A percentile compares a stretch with the other conserved stretches of the same genome.
These are phyloP conservation scores for Vanessa atalanta DNA, from an alignment of 1,140 invertebrate genomes.

Conservation along the genomic window DNA sequence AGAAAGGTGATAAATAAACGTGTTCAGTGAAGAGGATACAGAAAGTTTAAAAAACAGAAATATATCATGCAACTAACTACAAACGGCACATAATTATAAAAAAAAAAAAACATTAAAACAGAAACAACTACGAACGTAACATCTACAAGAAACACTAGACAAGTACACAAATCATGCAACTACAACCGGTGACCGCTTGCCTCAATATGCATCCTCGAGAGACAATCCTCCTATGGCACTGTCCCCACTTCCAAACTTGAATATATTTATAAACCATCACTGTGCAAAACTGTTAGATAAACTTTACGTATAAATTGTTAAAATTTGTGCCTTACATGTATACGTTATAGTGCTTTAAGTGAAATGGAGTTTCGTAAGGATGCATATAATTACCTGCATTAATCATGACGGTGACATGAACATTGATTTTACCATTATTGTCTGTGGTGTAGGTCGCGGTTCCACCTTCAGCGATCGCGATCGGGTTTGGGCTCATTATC, in stretches of 20 bases:
- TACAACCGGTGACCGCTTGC: slow-evolving; percentile 71
- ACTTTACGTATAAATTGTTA: slow-evolving; percentile 46
- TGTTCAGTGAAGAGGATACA: not conserved
- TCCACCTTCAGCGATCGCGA: slow-evolving; percentile 74
- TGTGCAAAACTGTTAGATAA: slow-evolving; percentile 47
- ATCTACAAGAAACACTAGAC: slow-evolving; percentile 18
- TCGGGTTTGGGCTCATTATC: slow-evolving; percentile 64
- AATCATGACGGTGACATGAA: slow-evolving; percentile 90
- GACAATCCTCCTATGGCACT: slow-evolving; percentile 54
- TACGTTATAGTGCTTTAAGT: slow-evolving; percentile 56
- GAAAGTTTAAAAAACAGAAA: slow-evolving; percentile 1
- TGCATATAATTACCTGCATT: slow-evolving; percentile 83
- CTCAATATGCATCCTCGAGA: slow-evolving; percentile 79
- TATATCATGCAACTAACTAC: slow-evolving; percentile 1
- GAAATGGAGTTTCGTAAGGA: slow-evolving; percentile 71
- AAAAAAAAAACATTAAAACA: not conserved
- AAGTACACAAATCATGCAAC: slow-evolving; percentile 53
- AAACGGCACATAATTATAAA: slow-evolving; percentile 2
- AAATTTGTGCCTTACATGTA: slow-evolving; percentile 54
- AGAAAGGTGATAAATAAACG: not conserved
- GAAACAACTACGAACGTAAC: not conserved
- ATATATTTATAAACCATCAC: slow-evolving; percentile 37
- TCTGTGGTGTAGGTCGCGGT: slow-evolving; percentile 85
- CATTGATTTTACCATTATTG: slow-evolving; percentile 93
- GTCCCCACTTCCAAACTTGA: slow-evolving; percentile 50